Evolutionary conservation across 1,140 invertebrate genomes (phyloP).

Genomic region (Bombus pascuorum): DNA sequence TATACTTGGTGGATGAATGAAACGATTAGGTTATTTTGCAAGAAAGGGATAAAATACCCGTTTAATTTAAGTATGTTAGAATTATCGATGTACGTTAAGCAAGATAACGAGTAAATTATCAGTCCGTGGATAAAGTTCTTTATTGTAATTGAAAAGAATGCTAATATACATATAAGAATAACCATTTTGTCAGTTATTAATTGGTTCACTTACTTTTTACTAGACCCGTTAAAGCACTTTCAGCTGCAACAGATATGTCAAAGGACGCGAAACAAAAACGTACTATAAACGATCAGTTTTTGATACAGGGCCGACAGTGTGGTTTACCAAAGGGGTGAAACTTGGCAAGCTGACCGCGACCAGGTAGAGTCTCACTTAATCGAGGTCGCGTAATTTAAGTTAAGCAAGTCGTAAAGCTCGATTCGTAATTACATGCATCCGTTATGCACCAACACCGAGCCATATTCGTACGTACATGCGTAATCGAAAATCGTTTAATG

Average conservation of each 20-base stretch:
- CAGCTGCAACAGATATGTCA: neutral
- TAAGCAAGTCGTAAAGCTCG: constrained; percentile 71
- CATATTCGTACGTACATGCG: constrained; percentile 36
- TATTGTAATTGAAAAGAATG: neutral
- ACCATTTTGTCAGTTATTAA: no score
- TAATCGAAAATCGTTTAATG: constrained; percentile 64
- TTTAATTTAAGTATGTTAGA: neutral
- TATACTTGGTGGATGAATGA: neutral
- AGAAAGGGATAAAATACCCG: neutral
- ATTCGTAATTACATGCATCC: constrained; percentile 69
- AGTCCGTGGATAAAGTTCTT: neutral
- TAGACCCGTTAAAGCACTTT: neutral
- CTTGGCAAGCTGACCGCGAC: constrained; percentile 58
- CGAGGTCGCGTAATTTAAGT: constrained; percentile 70
- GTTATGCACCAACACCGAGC: constrained; percentile 57
- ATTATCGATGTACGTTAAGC: neutral
- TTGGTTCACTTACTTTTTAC: neutral
- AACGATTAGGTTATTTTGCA: neutral
- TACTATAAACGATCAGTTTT: constrained; percentile 38
- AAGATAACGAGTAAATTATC: neutral
- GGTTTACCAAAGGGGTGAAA: constrained; percentile 36
- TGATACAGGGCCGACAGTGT: constrained; percentile 27
- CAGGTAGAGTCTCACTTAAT: constrained; percentile 62
- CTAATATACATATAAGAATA: neutral
- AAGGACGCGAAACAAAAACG: neutral